These are phyloP conservation scores for Esox niger DNA, from an alignment of 2,113 vertebrate species.

Conservation along the genomic window DNA sequence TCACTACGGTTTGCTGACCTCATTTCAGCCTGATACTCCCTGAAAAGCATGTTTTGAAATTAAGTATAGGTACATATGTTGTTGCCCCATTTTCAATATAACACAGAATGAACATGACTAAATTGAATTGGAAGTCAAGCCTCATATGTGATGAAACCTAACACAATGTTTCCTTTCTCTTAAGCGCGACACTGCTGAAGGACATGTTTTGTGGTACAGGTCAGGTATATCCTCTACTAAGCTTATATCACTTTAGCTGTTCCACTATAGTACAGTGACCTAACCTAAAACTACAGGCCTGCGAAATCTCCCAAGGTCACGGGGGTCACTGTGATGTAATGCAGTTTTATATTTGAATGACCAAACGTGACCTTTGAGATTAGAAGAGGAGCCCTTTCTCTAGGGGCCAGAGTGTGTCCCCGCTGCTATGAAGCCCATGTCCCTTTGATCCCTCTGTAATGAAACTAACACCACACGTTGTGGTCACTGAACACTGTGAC, in stretches of 20 bases:
- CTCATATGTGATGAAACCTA: neutral
- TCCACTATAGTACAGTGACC: neutral
- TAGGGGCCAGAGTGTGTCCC: conserved; percentile 60
- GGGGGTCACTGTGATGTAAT: conserved; percentile 43
- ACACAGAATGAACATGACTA: no score
- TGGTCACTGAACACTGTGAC: conserved; percentile 68
- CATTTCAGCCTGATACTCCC: neutral
- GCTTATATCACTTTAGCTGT: neutral
- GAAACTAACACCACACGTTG: conserved; percentile 63
- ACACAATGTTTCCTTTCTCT: neutral
- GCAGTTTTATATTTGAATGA: conserved; percentile 72
- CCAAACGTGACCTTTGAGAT: conserved; percentile 72
- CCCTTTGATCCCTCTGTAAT: conserved; percentile 69
- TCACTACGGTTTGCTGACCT: neutral
- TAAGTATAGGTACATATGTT: neutral
- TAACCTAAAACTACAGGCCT: conserved; percentile 12
- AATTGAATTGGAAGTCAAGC: no score
- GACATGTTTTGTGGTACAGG: neutral
- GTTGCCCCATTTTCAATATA: neutral
- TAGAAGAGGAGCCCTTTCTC: conserved; percentile 63
- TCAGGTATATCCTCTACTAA: neutral
- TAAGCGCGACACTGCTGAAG: neutral
- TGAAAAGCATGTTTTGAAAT: neutral
- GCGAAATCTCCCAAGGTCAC: conserved; percentile 26
- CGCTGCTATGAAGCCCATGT: conserved; percentile 68